Evolutionary conservation across 2,113 vertebrate genomes (phyloP).

Genomic region (Solea senegalensis): DNA sequence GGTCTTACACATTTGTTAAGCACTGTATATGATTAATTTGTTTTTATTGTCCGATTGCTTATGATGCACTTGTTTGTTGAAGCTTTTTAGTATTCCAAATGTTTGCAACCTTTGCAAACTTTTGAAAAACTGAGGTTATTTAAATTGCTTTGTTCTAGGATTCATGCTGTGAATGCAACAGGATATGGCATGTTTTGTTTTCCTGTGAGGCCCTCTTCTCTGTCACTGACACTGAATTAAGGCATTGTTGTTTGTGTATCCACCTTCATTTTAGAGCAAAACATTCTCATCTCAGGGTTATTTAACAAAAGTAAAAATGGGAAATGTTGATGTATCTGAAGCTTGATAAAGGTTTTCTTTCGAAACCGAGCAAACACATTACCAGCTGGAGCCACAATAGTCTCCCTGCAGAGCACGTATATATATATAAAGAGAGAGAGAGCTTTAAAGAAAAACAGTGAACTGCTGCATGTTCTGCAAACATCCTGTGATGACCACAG

Average conservation of each 20-base stretch:
- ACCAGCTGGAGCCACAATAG: no score
- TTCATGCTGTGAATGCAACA: constrained; percentile 1
- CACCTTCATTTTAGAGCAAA: neutral
- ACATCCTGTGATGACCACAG: constrained; percentile 4
- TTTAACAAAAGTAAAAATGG: neutral
- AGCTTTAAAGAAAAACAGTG: no score
- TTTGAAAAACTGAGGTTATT: neutral
- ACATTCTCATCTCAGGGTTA: no score
- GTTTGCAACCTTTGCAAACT: neutral
- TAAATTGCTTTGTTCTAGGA: neutral
- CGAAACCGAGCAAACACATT: no score
- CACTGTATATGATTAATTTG: no score
- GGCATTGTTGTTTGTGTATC: neutral
- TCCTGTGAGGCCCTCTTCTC: constrained; percentile 16
- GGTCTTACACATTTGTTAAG: no score
- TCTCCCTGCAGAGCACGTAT: no score
- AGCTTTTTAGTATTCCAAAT: neutral
- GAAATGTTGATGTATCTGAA: neutral
- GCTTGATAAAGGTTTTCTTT: neutral
- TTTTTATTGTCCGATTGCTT: no score
- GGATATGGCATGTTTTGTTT: neutral
- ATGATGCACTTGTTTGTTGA: neutral
- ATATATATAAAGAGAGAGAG: no score
- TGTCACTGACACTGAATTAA: constrained; percentile 1
- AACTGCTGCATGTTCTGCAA: neutral